Evolutionary conservation across 2,888 invertebrate species (phyloP), one percentile per base, ranked within the genome.

Genomic region (Agrochola litura): DNA sequence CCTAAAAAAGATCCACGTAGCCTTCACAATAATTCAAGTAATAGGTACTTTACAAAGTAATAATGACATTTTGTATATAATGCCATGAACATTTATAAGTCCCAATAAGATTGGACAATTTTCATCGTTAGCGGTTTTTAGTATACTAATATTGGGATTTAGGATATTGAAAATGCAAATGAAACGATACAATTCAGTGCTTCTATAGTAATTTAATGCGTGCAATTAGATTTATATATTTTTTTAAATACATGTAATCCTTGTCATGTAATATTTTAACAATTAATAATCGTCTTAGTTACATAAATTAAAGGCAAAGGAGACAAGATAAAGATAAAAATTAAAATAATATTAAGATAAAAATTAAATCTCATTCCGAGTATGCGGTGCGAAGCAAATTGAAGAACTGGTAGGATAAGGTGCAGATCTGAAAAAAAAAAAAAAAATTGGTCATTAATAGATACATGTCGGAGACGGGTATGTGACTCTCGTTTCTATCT

Each of bases 351-450:
- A 2, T 30, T 30, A 67, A 22, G 5, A 68, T 37, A 16, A n/a
- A n/a, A 37, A 49, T 30, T 5, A 22, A 37, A 67, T 77, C 22
- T 68, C 67, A 82, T 77, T 91, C 89, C 6, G 85, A 82, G 76
- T 93, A 95, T 25, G 92, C 86, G 8, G 95, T 95, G 58, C 92
- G 93, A 19, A 96, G 83, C 77, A 96, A 87, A 85, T 95, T 96
- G 82, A 95, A 96, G n/a, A 93, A 91, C 77, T 95, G 94, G 80
- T 94, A 96, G 0, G 96, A 95, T 56, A 94, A 88, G 63, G 93
- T 95, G 89, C 95, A 95, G 72, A 96, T 93, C 96, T 96, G 95
- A 86, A 95, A 96, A 67, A 63, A 60, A 68, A 56, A 0, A 58
- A 10, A 19, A 1, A 2, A 30, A 1, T 30, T 30, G 46, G 5